Percentiles rank a stretch among this genome's conserved stretches.
These are phyloP conservation scores for Antennarius striatus DNA, from an alignment of 2,113 vertebrate genomes.

Conservation along the genomic window DNA sequence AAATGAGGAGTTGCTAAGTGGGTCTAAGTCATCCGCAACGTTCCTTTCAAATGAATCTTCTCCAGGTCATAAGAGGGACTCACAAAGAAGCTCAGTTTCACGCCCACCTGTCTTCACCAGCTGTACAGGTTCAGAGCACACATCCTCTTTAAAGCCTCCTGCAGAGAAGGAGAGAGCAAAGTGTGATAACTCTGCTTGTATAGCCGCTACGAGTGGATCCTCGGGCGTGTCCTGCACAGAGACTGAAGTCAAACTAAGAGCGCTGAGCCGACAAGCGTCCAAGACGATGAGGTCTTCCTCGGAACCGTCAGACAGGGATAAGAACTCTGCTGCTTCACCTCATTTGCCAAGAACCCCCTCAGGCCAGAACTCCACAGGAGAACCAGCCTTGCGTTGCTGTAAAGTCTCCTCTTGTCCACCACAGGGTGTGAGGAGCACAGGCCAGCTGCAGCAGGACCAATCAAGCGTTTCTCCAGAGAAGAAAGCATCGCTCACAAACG, in stretches of 20 bases:
- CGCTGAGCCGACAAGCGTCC: slow-evolving; percentile 21
- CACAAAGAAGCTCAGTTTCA: slow-evolving; percentile 62
- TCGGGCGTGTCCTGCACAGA: slow-evolving; percentile 7
- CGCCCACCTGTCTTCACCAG: slow-evolving; percentile 34
- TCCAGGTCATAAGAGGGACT: slow-evolving; percentile 16
- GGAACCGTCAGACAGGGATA: slow-evolving; percentile 25
- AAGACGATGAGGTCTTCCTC: neutral
- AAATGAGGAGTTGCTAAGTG: neutral
- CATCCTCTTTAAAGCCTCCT: slow-evolving; percentile 14
- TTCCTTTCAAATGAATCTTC: neutral
- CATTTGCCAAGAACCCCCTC: slow-evolving; percentile 30
- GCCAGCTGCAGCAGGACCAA: slow-evolving; percentile 21
- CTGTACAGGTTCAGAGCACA: slow-evolving; percentile 41
- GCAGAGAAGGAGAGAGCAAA: slow-evolving; percentile 8
- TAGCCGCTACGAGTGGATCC: slow-evolving; percentile 7
- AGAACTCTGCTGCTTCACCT: neutral
- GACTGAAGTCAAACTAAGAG: slow-evolving; percentile 25
- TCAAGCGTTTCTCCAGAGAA: slow-evolving; percentile 25
- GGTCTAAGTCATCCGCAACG: neutral
- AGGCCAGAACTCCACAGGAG: slow-evolving; percentile 19
- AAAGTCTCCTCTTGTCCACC: slow-evolving; percentile 30
- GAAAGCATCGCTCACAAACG: slow-evolving; percentile 13
- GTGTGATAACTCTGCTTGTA: slow-evolving; percentile 6
- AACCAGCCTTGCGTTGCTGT: slow-evolving; percentile 18
- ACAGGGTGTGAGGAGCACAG: slow-evolving; percentile 26